Base-by-base conservation (phyloP, 2,113 vertebrate species). In the Cynoglossus semilaevis region DNA sequence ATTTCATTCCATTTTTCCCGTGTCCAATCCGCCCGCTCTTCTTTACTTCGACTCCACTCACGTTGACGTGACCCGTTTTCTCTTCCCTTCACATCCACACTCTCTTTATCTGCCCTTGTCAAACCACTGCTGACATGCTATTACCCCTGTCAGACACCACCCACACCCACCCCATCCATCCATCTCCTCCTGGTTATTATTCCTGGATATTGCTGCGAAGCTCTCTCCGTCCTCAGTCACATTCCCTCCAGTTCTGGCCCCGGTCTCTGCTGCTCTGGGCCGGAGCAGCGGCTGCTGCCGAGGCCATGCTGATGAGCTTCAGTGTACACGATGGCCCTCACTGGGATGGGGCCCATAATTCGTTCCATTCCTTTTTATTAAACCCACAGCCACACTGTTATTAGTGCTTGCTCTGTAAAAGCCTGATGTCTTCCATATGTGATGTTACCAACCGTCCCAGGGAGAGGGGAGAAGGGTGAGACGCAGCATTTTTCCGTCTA, bases 301-400 rank as follows among this genome's bases (percentile, higher is more conserved):
- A 69, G 71, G 75, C 70, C 52, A 52, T 15, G 34, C 54, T 81
- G 77, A 86, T 72, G 75, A 15, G 5, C 65, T 65, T 55, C 76
- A 73, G 67, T 29, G 3, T 75, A 74, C 74, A 79, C 56, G 79
- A 88, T 68, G 77, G 75, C 61, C 60, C 68, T 65, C 69, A 63
- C 74, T 74, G 75, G 76, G 77, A 81, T 57, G 70, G 61, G n/a
- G 72, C 59, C 77, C 79, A 82, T 88, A 85, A 87, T 88, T 87
- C 68, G 80, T 87, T 89, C 84, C 86, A 87, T 87, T 82, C 84
- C 79, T 80, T 83, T 90, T 86, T 85, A 89, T 88, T 88, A 82
- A 87, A 83, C 63, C 76, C 80, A 48, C 67, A 78, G 83, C 89
- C 80, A 68, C 74, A 73, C 82, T 87, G 85, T 88, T 87, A 89